Evolutionary conservation across 1,140 invertebrate genomes (phyloP).

Genomic region (Watersipora subatra): DNA sequence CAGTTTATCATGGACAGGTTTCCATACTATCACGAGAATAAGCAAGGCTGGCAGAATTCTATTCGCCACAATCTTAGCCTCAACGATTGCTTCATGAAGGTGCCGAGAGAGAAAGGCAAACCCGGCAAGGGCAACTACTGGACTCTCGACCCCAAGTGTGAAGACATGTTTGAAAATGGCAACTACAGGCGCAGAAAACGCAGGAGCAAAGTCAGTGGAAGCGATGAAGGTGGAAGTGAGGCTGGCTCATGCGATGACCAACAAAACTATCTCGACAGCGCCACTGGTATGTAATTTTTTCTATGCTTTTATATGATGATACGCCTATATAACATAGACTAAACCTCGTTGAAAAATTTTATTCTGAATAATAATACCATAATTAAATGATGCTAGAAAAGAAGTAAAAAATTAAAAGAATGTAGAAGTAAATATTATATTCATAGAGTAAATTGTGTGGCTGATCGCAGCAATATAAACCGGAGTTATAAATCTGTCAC

Average conservation of each 20-base stretch:
- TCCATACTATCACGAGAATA: conserved; percentile 48
- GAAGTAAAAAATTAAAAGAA: too few species aligned
- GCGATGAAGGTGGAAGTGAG: neutral
- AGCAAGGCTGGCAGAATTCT: conserved; percentile 54
- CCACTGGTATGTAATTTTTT: too few species aligned
- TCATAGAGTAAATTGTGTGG: too few species aligned
- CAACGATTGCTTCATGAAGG: conserved; percentile 49
- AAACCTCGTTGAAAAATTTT: too few species aligned
- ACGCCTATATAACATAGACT: too few species aligned
- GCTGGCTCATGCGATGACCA: neutral
- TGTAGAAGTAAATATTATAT: too few species aligned
- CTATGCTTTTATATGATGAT: too few species aligned
- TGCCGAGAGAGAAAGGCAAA: conserved; percentile 45
- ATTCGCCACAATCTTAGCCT: conserved; percentile 51
- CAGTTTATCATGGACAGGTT: conserved; percentile 48
- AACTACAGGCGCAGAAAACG: conserved; percentile 66
- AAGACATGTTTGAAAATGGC: conserved; percentile 91
- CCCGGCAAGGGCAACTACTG: conserved; percentile 51
- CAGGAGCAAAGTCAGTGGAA: conserved; percentile 9
- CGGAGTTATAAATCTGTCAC: too few species aligned
- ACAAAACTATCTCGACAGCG: too few species aligned
- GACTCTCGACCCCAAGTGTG: conserved; percentile 61
- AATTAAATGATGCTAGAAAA: too few species aligned
- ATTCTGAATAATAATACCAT: too few species aligned
- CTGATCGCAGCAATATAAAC: too few species aligned